Base-by-base conservation (phyloP, 2,113 vertebrate genomes). In the Raja brachyura region DNA sequence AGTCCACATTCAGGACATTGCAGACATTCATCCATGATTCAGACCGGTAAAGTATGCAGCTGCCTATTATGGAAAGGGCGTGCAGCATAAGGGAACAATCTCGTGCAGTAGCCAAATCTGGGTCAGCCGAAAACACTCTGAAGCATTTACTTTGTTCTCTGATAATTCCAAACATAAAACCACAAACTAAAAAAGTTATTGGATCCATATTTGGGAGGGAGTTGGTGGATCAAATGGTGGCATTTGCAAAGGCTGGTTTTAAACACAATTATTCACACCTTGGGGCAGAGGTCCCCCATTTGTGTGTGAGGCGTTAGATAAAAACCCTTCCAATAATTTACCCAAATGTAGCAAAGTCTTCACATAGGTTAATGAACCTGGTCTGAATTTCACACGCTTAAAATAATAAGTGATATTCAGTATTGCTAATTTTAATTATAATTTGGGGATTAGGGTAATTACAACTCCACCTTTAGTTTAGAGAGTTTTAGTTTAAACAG, bases 51-150 rank as follows among this genome's bases (percentile, higher is more conserved):
- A 90, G 61, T 90, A 90, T 90, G 86, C 86, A 90, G 61, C 61
- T 39, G 66, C 63, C 88, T 92, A 92, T 92, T 92, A 92, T 92
- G 88, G 88, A 73, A 92, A 92, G 31, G 48, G 5, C 25, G 33
- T 48, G 33, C n/a, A 68, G 66, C 66, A 92, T 92, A 92, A 92
- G 66, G 88, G 88, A 92, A 92, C 33, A 92, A 73, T 73, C 88
- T 92, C 0, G 4, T 22, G 66, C 31, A 73, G 88, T 25, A 73
- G 88, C 88, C 88, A 92, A 61, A 66, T 48, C 18, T 61, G 22
- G 68, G 88, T 70, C 66, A 48, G 66, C 66, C n/a, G 20, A 48
- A 92, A 73, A 6, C 73, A 48, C 68, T 39, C 18, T 92, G 66
- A 92, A 92, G 9, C 3, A 11, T 68, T 73, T 20, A 33, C 66